Percentiles rank a stretch among this genome's conserved stretches.
phyloP scores from a whole-genome alignment of 1,140 invertebrate species.

The Rhysida immarginata region DNA sequence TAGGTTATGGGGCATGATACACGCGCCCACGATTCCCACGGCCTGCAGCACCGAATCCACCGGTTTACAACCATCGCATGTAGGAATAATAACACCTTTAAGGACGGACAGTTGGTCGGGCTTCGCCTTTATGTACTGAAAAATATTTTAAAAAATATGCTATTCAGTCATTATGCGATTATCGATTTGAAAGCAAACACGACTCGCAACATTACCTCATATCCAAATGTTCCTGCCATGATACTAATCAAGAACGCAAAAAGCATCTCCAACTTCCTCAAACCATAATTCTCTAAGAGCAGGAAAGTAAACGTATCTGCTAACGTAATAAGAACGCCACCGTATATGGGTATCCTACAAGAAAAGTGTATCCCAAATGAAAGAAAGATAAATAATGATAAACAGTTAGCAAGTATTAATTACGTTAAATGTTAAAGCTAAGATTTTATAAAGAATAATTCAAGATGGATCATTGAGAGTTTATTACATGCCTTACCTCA shows the following conservation, averaged over 20 bases:
- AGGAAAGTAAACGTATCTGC: constrained; percentile 84
- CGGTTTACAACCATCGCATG: neutral
- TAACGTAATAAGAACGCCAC: constrained; percentile 73
- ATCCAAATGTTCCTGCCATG: constrained; percentile 82
- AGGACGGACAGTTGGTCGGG: neutral
- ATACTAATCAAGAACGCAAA: constrained; percentile 68
- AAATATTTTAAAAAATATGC: constrained; percentile 20
- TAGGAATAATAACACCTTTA: neutral
- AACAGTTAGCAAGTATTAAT: too few species aligned
- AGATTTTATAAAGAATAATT: too few species aligned
- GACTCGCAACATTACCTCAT: too few species aligned
- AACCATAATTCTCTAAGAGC: constrained; percentile 76
- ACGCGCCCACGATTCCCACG: neutral
- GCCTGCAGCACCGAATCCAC: neutral
- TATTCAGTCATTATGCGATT: too few species aligned
- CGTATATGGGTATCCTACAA: constrained; percentile 67
- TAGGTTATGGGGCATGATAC: constrained; percentile 3
- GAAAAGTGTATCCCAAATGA: too few species aligned
- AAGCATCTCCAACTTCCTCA: constrained; percentile 76
- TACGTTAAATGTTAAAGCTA: too few species aligned
- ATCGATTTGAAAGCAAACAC: too few species aligned
- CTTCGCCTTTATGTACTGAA: constrained; percentile 53
- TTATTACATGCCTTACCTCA: too few species aligned
- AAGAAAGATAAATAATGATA: too few species aligned
- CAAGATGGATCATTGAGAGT: too few species aligned